Evolutionary conservation across 2,888 invertebrate species (phyloP).

Genomic region (Folsomia candida): DNA sequence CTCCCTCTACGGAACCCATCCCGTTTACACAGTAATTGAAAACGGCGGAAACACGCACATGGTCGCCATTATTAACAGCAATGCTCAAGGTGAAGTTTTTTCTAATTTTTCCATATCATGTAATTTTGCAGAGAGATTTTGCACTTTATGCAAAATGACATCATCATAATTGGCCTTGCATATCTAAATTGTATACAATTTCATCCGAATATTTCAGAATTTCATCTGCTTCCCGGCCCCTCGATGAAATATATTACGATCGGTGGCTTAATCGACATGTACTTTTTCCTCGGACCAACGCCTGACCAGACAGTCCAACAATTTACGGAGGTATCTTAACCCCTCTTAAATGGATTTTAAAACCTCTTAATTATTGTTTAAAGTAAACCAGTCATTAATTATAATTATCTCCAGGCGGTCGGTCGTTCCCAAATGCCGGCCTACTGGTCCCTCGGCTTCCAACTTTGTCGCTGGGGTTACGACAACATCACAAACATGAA

Average conservation of each 20-base stretch:
- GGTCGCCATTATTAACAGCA: conserved; percentile 76
- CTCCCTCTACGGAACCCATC: conserved; percentile 72
- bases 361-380: too few species aligned
- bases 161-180: too few species aligned
- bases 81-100: conserved; percentile 63
- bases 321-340: conserved; percentile 57
- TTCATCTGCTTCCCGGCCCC: conserved; percentile 57
- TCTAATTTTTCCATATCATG: background rate
- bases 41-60: conserved; percentile 69
- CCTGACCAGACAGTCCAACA: conserved; percentile 68
- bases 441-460: conserved; percentile 84
- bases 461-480: conserved; percentile 61
- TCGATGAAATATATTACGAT: conserved; percentile 76
- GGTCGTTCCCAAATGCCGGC: conserved; percentile 79
- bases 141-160: too few species aligned
- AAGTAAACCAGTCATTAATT: too few species aligned
- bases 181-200: too few species aligned
- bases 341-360: too few species aligned
- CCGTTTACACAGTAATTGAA: conserved; percentile 75
- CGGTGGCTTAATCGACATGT: conserved; percentile 78
- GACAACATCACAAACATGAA: conserved; percentile 64
- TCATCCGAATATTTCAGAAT: too few species aligned
- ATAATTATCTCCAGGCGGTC: conserved; percentile 54
- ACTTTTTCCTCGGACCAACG: conserved; percentile 72
- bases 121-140: too few species aligned